These are phyloP conservation scores for Xanthorhoe designata DNA, from an alignment of 2,888 invertebrate species.

Conservation along the genomic window DNA sequence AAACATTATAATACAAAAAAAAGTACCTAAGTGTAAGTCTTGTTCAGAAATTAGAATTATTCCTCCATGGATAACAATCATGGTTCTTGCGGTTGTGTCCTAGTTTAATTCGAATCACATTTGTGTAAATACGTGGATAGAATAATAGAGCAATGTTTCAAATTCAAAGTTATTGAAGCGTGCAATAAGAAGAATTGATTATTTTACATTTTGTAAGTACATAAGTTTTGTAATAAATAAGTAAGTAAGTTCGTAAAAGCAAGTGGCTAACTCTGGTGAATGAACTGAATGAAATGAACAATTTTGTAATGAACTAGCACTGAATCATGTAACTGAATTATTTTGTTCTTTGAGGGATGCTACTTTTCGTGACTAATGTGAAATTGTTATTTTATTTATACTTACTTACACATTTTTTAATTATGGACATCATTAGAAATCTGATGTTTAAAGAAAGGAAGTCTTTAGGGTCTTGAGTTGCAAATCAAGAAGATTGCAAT, in stretches of 20 bases:
- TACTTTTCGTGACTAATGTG: too few species aligned
- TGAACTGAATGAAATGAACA: too few species aligned
- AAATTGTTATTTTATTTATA: too few species aligned
- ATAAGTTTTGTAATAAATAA: too few species aligned
- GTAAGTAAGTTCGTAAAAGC: too few species aligned
- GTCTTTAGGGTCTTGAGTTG: too few species aligned
- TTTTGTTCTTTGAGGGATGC: neutral
- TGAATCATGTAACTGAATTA: neutral
- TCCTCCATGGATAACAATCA: constrained; percentile 48
- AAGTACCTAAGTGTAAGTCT: constrained; percentile 8
- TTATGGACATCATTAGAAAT: too few species aligned
- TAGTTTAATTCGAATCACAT: constrained; percentile 33
- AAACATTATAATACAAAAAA: neutral
- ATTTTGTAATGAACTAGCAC: neutral
- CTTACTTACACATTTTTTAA: too few species aligned
- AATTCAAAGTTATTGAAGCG: constrained; percentile 5
- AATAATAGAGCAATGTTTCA: constrained; percentile 6
- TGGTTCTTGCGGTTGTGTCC: constrained; percentile 60
- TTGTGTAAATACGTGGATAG: constrained; percentile 22
- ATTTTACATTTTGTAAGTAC: too few species aligned
- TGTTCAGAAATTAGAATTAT: constrained; percentile 18
- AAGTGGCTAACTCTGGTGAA: too few species aligned
- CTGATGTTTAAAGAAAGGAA: too few species aligned
- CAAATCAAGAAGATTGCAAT: too few species aligned
- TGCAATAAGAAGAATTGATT: constrained; percentile 7